Conservation (phyloP, 2,113 vertebrate species). For the Melanostigma gelatinosum region DNA sequence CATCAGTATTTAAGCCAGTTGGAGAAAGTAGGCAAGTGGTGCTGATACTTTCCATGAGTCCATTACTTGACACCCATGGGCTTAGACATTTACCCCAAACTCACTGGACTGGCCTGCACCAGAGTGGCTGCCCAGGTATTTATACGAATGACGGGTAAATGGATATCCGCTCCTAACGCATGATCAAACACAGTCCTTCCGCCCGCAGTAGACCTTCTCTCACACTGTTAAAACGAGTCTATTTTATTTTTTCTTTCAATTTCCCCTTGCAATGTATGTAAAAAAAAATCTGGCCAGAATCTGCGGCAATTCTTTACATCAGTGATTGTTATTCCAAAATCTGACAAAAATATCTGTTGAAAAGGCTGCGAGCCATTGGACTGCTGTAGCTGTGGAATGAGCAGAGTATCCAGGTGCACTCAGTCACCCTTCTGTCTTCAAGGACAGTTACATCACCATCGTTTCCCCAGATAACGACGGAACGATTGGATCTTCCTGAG, state of each 20-base stretch:
- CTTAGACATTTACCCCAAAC: constrained; percentile 19
- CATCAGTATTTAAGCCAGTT: constrained; percentile 62
- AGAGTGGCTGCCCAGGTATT: constrained; percentile 41
- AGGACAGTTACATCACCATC: constrained; percentile 69
- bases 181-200: constrained; percentile 15
- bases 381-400: constrained; percentile 41
- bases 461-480: constrained; percentile 67
- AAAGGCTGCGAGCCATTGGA: constrained; percentile 20
- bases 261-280: constrained; percentile 38
- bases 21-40: constrained; percentile 50
- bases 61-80: constrained; percentile 57
- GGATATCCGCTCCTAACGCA: constrained; percentile 34
- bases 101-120: constrained; percentile 19
- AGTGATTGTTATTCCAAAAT: constrained; percentile 46
- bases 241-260: constrained; percentile 42
- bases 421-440: constrained; percentile 53
- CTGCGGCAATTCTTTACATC: constrained; percentile 34
- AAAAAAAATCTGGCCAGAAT: constrained; percentile 7
- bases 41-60: constrained; percentile 74
- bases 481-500: constrained; percentile 75
- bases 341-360: constrained; percentile 50
- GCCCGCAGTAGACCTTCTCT: constrained; percentile 22
- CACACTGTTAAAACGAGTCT: constrained; percentile 17
- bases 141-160: constrained; percentile 44
- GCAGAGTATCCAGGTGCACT: constrained; percentile 61